A percentile compares a stretch with the other conserved stretches of the same genome.
Conservation (phyloP, 2,113 vertebrate genomes). For the Pseudolaguvia tuberculata region DNA sequence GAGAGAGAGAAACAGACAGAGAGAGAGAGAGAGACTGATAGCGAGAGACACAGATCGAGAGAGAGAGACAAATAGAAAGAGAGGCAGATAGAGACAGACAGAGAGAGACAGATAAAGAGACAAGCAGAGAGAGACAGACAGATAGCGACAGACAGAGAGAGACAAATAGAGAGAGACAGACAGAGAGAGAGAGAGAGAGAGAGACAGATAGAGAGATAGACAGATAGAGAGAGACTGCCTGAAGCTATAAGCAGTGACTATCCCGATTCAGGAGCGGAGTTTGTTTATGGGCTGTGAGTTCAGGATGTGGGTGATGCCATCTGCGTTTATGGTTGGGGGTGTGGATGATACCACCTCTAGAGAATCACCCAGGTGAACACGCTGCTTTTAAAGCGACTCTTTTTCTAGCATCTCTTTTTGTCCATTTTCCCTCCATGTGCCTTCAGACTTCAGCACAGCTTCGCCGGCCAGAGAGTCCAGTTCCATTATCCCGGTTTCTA, state of each 20-base stretch:
- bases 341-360: not conserved
- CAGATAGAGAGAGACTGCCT: not conserved
- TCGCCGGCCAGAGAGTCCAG: slow-evolving; percentile 51
- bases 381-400: slow-evolving; percentile 33
- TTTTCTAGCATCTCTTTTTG: slow-evolving; percentile 47
- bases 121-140: too few relatives aligned
- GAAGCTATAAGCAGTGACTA: slow-evolving; percentile 16
- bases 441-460: slow-evolving; percentile 34
- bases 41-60: too few relatives aligned
- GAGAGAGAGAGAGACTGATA: too few relatives aligned
- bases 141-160: too few relatives aligned
- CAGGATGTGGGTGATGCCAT: slow-evolving; percentile 27
- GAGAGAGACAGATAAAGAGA: too few relatives aligned
- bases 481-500: slow-evolving; percentile 74
- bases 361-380: slow-evolving; percentile 30
- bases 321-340: slow-evolving; percentile 1
- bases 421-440: slow-evolving; percentile 33
- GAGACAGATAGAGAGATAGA: too few relatives aligned
- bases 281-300: slow-evolving; percentile 30
- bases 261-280: slow-evolving; percentile 25
- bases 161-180: too few relatives aligned
- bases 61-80: too few relatives aligned
- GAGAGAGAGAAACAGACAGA: too few relatives aligned
- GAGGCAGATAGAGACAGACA: too few relatives aligned
- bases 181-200: too few relatives aligned